phyloP scores from a whole-genome alignment of 2,797 vertebrate species.

The Denticeps clupeoides region DNA sequence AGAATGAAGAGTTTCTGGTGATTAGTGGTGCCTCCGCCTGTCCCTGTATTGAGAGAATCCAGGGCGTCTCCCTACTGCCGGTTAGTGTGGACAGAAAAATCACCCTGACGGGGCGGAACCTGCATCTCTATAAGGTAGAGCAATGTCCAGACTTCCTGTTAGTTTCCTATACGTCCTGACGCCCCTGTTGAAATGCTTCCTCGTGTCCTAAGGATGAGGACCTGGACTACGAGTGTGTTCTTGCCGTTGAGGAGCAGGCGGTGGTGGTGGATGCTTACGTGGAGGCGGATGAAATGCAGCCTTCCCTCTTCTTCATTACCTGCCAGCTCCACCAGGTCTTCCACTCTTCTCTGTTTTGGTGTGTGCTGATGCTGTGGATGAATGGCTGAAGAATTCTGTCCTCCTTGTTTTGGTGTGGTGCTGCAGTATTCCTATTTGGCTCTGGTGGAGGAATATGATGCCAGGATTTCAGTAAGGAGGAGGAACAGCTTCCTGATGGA shows the following conservation, averaged over 20 bases:
- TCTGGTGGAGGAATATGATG: constrained; percentile 67
- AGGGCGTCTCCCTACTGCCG: constrained; percentile 70
- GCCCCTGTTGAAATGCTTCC: neutral
- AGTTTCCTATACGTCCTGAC: no score
- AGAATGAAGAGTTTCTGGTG: constrained; percentile 38
- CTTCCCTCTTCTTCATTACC: constrained; percentile 66
- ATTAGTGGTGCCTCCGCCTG: constrained; percentile 59
- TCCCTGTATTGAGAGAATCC: constrained; percentile 78
- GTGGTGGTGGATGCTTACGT: constrained; percentile 73
- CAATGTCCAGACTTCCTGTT: no score
- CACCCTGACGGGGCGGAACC: constrained; percentile 73
- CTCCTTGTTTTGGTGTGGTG: neutral
- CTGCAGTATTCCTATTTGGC: constrained; percentile 73
- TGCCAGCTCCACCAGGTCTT: constrained; percentile 78
- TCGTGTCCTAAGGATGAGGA: constrained; percentile 62
- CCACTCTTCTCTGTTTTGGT: neutral
- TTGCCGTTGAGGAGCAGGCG: constrained; percentile 69
- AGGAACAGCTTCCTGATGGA: constrained; percentile 73
- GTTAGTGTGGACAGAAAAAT: constrained; percentile 76
- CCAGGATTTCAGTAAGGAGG: constrained; percentile 71
- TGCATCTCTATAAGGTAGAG: constrained; percentile 79
- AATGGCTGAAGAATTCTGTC: neutral
- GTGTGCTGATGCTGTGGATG: neutral
- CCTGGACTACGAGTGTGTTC: constrained; percentile 75
- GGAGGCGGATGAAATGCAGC: constrained; percentile 55